These are phyloP conservation scores for Lasioglossum leucozonium DNA, from an alignment of 2,888 invertebrate genomes.

Conservation along the genomic window DNA sequence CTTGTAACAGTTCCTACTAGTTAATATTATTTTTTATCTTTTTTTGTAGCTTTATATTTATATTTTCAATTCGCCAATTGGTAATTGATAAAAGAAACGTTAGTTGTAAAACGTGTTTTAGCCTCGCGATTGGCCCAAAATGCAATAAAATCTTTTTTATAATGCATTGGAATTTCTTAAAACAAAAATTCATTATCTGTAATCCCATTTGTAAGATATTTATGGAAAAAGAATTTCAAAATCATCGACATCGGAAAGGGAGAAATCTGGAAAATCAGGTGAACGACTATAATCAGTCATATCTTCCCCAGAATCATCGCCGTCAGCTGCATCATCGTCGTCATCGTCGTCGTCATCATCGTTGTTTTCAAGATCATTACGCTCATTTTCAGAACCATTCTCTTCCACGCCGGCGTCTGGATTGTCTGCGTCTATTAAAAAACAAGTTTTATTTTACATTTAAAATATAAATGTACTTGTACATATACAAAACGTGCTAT, in stretches of 20 bases:
- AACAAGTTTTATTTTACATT: constrained; percentile 10
- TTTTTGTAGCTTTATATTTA: constrained; percentile 26
- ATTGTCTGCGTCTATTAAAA: constrained; percentile 70
- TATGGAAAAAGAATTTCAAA: constrained; percentile 77
- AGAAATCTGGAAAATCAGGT: constrained; percentile 67
- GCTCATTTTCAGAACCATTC: constrained; percentile 74
- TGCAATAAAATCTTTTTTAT: constrained; percentile 33
- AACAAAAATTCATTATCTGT: constrained; percentile 31
- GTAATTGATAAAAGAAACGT: constrained; percentile 18
- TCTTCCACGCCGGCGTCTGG: constrained; percentile 73
- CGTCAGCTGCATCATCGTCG: constrained; percentile 75
- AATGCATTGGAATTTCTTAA: constrained; percentile 39
- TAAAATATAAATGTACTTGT: not conserved
- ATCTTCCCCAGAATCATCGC: constrained; percentile 78
- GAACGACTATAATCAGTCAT: constrained; percentile 73
- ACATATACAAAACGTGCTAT: not conserved
- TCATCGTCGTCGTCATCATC: constrained; percentile 73
- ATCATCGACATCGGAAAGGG: constrained; percentile 78
- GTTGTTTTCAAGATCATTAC: constrained; percentile 74
- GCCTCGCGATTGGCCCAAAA: constrained; percentile 16
- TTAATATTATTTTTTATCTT: constrained; percentile 2
- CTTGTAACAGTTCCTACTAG: constrained; percentile 9
- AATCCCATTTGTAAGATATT: constrained; percentile 42
- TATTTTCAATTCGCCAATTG: constrained; percentile 43
- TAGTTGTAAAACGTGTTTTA: constrained; percentile 7